Evolutionary conservation across 92 coral and sea anemone species (phyloP), one percentile per base, ranked within the genome.

Genomic region (Actinostola sp.): DNA sequence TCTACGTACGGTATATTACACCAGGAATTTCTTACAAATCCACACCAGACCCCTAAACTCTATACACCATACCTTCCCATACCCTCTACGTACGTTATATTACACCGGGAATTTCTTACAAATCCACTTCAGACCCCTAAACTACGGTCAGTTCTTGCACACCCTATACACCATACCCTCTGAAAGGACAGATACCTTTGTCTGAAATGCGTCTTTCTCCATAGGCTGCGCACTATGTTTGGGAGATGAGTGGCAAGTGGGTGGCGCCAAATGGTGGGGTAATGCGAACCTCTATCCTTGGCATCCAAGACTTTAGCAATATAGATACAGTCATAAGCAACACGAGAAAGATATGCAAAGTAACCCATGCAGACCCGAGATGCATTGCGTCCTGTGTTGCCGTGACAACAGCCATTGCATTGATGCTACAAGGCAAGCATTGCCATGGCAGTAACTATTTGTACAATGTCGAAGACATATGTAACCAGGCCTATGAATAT

Each of bases 351-450:
- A 87, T 96, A 20, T 90, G 96, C 63, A 76, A 69, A 52, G 98
- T 90, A 29, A 93, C 98, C 2, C 98, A 93, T 67, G 96, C 96
- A 51, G 98, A 93, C 67, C 98, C 96, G 19, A 79, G 98, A 67
- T 93, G 98, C 58, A 71, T 93, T 50, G 98, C 98, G 1, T 93
- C 98, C 1, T 93, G 98, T 60, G 89, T 93, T 77, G 98, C 96
- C 25, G 96, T 84, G 71, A 93, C 98, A 79, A 88, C 95, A 24
- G 98, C 98, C 50, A 76, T 93, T 26, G 93, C 98, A 31, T 32
- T 90, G 60, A 94, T 94, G 98, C 73, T 94, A 29, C 98, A 94
- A 52, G 92, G 98, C n/a, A 83, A 82, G 61, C 84, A 84, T 54
- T 58, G 51, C 20, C 70, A 43, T 67, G 70, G 65, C 2, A 42